Conservation (phyloP, 1,140 invertebrate genomes). For the Calliphora vicina region DNA sequence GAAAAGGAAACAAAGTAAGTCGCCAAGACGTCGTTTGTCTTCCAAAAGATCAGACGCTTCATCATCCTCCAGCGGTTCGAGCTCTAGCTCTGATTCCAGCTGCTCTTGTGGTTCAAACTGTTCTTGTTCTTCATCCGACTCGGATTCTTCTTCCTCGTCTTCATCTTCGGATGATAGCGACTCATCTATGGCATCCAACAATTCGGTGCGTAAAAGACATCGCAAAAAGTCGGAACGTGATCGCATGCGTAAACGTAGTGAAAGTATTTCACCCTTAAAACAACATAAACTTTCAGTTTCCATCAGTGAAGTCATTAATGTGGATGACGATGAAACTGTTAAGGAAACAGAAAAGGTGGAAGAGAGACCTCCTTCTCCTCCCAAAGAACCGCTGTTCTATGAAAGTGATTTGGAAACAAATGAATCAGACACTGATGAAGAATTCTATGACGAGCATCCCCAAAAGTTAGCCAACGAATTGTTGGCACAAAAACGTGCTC, state of each 20-base stretch:
- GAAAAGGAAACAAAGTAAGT: conserved; percentile 39
- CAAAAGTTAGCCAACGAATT: conserved; percentile 75
- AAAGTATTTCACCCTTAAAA: conserved; percentile 46
- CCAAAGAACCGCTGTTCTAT: conserved; percentile 52
- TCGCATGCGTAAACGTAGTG: conserved; percentile 48
- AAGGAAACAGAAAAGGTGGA: conserved; percentile 40
- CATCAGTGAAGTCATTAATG: conserved; percentile 37
- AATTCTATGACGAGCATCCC: conserved; percentile 85
- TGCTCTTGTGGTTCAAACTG: conserved; percentile 76
- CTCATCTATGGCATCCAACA: conserved; percentile 61
- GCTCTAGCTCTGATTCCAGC: conserved; percentile 64
- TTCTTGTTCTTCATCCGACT: conserved; percentile 77
- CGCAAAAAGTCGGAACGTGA: conserved; percentile 44
- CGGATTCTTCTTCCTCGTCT: conserved; percentile 64
- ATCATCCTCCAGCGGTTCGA: conserved; percentile 65
- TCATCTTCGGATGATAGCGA: conserved; percentile 72
- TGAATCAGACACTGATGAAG: conserved; percentile 84
- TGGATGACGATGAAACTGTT: conserved; percentile 36
- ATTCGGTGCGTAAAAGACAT: conserved; percentile 39
- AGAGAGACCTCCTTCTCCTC: conserved; percentile 38
- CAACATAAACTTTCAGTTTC: conserved; percentile 26
- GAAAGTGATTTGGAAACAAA: conserved; percentile 85
- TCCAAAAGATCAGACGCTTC: conserved; percentile 24
- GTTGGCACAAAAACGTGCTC: conserved; percentile 76
- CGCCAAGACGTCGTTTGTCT: conserved; percentile 35